Percentiles rank a stretch among this genome's conserved stretches.
Conservation (phyloP, 1,140 invertebrate genomes). For the Drosophila bipectinata region DNA sequence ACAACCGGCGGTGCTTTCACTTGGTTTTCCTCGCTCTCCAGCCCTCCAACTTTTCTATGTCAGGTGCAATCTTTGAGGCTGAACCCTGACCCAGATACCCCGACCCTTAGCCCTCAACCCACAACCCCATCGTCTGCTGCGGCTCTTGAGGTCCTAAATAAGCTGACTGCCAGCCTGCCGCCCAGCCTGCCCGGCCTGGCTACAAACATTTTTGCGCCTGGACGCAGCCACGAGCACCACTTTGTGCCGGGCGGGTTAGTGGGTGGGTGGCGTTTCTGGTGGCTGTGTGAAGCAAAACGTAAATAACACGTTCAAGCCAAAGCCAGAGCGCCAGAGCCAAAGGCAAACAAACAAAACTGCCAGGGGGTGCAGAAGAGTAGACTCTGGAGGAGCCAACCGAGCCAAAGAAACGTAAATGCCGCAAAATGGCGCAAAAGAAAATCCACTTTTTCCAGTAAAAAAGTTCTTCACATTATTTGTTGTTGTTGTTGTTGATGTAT, state of each 20-base stretch:
- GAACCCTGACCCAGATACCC: slow-evolving; percentile 69
- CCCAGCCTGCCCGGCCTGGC: slow-evolving; percentile 24
- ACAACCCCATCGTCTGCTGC: slow-evolving; percentile 8
- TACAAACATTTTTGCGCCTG: slow-evolving; percentile 81
- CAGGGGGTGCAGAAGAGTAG: neutral
- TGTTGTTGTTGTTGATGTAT: slow-evolving; percentile 37
- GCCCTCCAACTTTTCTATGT: slow-evolving; percentile 57
- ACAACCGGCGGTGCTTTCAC: slow-evolving; percentile 24
- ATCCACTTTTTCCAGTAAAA: slow-evolving; percentile 70
- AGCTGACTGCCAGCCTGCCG: slow-evolving; percentile 22
- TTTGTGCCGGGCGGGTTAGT: slow-evolving; percentile 55
- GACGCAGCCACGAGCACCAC: slow-evolving; percentile 71
- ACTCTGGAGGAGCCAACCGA: slow-evolving; percentile 6
- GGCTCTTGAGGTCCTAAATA: slow-evolving; percentile 54
- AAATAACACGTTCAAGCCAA: slow-evolving; percentile 52
- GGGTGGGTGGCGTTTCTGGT: slow-evolving; percentile 36
- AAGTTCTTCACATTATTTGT: slow-evolving; percentile 57
- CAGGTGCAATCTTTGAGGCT: slow-evolving; percentile 52
- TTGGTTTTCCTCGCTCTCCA: slow-evolving; percentile 32
- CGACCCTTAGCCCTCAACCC: neutral
- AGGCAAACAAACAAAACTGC: slow-evolving; percentile 49
- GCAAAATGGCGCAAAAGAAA: slow-evolving; percentile 76
- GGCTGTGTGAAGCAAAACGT: slow-evolving; percentile 63
- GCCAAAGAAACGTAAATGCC: slow-evolving; percentile 72
- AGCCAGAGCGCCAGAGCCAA: slow-evolving; percentile 34